phyloP scores from a whole-genome alignment of 1,140 invertebrate genomes.

The honey bee (Apis mellifera) region Amel_HAv3.1 CM009931.2:24932001-24932500 shows the following conservation, averaged over 20 bases:
- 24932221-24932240: no score
- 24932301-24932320: not conserved
- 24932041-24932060: not conserved
- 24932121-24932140: no score
- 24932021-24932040: not conserved
- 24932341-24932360: not conserved
- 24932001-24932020: constrained; percentile 11
- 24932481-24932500: no score
- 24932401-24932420: not conserved
- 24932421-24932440: not conserved
- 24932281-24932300: not conserved
- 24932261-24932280: constrained; percentile 10
- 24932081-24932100: not conserved
- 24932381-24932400: not conserved
- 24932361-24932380: not conserved
- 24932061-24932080: not conserved
- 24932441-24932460: not conserved
- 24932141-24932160: not conserved
- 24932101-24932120: no score
- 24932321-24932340: not conserved
- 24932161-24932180: not conserved
- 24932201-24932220: not conserved
- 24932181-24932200: not conserved
- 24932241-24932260: constrained; percentile 13
- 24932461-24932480: no score